These are phyloP conservation scores for Aeoliscus strigatus DNA, from an alignment of 2,797 vertebrate genomes.

Conservation along the genomic window DNA sequence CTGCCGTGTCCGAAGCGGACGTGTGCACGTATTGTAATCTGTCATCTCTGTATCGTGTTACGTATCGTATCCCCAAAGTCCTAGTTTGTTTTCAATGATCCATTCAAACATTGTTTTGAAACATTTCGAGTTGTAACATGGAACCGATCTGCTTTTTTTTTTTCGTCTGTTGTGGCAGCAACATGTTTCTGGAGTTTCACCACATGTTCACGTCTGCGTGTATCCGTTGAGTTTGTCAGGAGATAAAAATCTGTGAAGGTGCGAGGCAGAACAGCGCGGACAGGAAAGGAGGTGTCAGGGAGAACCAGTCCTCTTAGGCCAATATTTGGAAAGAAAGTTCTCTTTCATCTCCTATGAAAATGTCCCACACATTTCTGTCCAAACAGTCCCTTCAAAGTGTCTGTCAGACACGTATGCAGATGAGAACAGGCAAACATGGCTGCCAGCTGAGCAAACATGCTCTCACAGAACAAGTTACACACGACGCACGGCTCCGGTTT, in stretches of 20 bases:
- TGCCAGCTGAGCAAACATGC: slow-evolving; percentile 75
- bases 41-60: not conserved
- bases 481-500: slow-evolving; percentile 53
- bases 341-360: slow-evolving; percentile 68
- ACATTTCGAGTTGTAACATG: too few relatives aligned
- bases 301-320: slow-evolving; percentile 22
- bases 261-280: slow-evolving; percentile 10
- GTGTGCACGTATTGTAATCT: too few relatives aligned
- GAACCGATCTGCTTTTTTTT: too few relatives aligned
- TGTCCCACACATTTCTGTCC: slow-evolving; percentile 66
- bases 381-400: slow-evolving; percentile 69
- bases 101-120: too few relatives aligned
- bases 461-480: slow-evolving; percentile 58
- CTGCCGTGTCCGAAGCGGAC: too few relatives aligned
- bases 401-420: slow-evolving; percentile 65
- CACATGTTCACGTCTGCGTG: not conserved
- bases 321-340: slow-evolving; percentile 58
- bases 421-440: slow-evolving; percentile 70
- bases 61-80: too few relatives aligned
- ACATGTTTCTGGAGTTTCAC: too few relatives aligned
- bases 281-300: slow-evolving; percentile 20
- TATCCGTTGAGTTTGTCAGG: slow-evolving; percentile 23
- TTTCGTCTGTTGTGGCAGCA: too few relatives aligned
- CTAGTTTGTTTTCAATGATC: too few relatives aligned
- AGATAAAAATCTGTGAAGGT: slow-evolving; percentile 15